Percentiles rank a stretch among this genome's conserved stretches.
phyloP scores from a whole-genome alignment of 2,888 invertebrate genomes.

The Standfussiana lucernea region DNA sequence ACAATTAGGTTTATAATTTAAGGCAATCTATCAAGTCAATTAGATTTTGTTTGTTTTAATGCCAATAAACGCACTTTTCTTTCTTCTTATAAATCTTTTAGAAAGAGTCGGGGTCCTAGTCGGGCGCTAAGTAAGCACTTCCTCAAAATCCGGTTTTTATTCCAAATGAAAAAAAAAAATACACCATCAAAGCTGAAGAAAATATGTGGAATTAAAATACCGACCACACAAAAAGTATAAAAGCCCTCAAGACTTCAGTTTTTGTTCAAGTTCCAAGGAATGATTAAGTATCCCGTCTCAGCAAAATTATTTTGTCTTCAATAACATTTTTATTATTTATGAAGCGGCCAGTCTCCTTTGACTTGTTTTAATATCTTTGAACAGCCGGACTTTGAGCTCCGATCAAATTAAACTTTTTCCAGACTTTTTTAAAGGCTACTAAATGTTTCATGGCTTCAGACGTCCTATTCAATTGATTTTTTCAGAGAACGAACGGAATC shows the following conservation, averaged over 20 bases:
- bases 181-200: not conserved
- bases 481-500: constrained; percentile 19
- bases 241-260: constrained; percentile 37
- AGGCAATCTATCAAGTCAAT: no score
- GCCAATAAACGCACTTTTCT: not conserved
- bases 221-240: constrained; percentile 22
- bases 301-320: constrained; percentile 52
- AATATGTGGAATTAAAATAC: constrained; percentile 41
- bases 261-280: constrained; percentile 50
- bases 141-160: not conserved
- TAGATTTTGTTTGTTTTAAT: not conserved
- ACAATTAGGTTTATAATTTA: no score
- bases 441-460: constrained; percentile 47
- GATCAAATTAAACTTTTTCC: constrained; percentile 56
- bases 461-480: constrained; percentile 39
- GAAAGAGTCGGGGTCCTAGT: not conserved
- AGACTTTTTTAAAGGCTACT: constrained; percentile 31
- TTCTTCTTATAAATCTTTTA: not conserved
- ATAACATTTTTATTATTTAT: constrained; percentile 66
- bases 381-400: constrained; percentile 50
- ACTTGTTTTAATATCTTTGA: constrained; percentile 63
- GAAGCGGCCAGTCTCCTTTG: constrained; percentile 56
- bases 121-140: not conserved
- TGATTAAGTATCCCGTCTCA: constrained; percentile 56
- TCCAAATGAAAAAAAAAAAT: not conserved